Base-by-base conservation (phyloP, 2,888 invertebrate species). In the Mesopsocus fuscifrons region DNA sequence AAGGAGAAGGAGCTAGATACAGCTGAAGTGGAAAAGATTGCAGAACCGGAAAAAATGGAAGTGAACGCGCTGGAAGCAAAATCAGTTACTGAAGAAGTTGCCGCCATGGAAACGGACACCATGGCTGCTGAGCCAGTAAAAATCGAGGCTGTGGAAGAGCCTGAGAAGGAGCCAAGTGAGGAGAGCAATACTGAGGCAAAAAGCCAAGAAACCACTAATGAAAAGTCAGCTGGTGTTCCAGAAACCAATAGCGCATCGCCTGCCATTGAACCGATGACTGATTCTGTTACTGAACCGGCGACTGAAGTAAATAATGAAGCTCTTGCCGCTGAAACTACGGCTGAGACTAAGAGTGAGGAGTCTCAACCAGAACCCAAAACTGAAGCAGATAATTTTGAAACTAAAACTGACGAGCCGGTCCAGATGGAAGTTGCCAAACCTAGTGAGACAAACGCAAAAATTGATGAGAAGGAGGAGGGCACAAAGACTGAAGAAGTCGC, bases 11-110 rank as follows among this genome's bases (percentile, higher is more conserved):
- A 8, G 2, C 2, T 3, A 17, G 41, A 44, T 8, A 33, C 13
- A 3, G 18, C 15, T 6, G 31, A 34, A 33, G 15, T 8, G 18
- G 34, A 34, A 44, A 45, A 43, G 46, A 34, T 34, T n/a, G 41
- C 17, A 46, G 23, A 22, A 31, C 31, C 17, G 13, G 41, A 50
- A n/a, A 54, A 55, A 20, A 51, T 54, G 13, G 59, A 61, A 46
- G 59, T 58, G 43, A 50, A 53, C 13, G 46, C 47, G 18, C 41
- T 44, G 11, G 49, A 44, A 20, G 30, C 41, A 51, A 60, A 62
- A 57, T 59, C 61, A 13, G 58, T 59, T 4, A 59, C 33, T 13
- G 30, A 11, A 4, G 11, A 4, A 16, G 34, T 35, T 11, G 17
- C 2, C 21, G 38, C 18, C 8, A 32, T 41, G 40, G 15, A 11